Base-by-base conservation (phyloP, 2,797 vertebrate genomes). In the Ciconia nigra region DNA sequence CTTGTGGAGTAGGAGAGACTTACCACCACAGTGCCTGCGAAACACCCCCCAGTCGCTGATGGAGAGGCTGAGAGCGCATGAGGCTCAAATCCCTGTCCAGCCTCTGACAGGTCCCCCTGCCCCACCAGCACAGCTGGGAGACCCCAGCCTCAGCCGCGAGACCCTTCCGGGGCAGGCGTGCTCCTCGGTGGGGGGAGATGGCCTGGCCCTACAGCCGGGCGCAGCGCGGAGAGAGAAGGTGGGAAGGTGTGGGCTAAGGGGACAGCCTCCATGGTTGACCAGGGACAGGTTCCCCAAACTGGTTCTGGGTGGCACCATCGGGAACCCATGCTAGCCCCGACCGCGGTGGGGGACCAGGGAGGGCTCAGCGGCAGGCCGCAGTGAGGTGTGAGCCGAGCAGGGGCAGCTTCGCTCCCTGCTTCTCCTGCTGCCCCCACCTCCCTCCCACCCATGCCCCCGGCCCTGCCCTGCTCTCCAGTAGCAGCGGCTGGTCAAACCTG, bases 281-380 rank as follows among this genome's bases (percentile, higher is more conserved):
- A 15, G 47, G 47, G 39, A 17, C 46, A 22, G 52, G 33, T 33
- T 39, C 18, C 58, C 67, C 39, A 28, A 25, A 8, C 8, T 25
- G 31, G 17, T 21, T 29, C 55, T 70, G 67, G 18, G 26, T 24
- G 31, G 47, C 39, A 52, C 72, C 20, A 1, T 44, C 0, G 0
- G 78, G 59, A 79, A 31, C n/a, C 24, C 51, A 12, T 33, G 12
- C 55, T 14, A 46, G 62, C 29, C 46, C 35, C 18, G 10, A 24
- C 19, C 1, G 1, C 3, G 7, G 19, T 5, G 33, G 39, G 51
- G 57, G 51, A 33, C 41, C 41, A 39, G 51, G 33, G 41, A 33
- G 10, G 35, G 14, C 82, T 66, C 0, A 1, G 51, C 2, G 1
- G 29, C 42, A 26, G 62, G 15, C 41, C 47, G 21, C 5, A 3